These are phyloP conservation scores for Streblospio benedicti DNA, from an alignment of 1,140 invertebrate species.

Conservation along the genomic window DNA sequence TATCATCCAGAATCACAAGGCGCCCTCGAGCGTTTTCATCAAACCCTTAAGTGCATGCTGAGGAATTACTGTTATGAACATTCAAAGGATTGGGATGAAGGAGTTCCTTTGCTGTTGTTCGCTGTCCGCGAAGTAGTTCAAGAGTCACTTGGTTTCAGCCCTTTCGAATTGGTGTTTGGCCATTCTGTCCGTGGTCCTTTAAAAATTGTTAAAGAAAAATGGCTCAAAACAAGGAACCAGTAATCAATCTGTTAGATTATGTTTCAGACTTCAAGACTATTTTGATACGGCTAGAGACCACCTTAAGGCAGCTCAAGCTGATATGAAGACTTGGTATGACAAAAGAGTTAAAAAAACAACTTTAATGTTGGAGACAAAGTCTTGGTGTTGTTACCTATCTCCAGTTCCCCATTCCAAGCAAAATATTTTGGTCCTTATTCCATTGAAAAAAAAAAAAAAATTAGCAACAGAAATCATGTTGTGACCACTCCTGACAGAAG, in stretches of 20 bases:
- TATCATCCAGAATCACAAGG: no score
- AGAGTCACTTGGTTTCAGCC: no score
- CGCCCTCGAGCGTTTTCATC: no score
- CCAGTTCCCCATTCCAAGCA: not conserved
- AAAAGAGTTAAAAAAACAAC: not conserved
- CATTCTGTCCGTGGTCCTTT: not conserved
- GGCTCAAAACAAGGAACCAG: not conserved
- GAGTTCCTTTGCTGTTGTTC: no score
- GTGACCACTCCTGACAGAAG: not conserved
- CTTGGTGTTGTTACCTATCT: not conserved
- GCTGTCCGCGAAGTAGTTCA: no score
- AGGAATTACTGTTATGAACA: no score
- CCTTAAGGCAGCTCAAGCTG: not conserved
- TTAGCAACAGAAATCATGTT: not conserved
- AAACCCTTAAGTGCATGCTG: no score
- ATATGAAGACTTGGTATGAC: not conserved
- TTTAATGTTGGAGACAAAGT: not conserved
- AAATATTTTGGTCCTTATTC: not conserved
- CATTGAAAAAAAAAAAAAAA: not conserved
- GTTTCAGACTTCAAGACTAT: not conserved
- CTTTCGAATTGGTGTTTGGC: not conserved
- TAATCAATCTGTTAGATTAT: not conserved
- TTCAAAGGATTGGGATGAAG: no score
- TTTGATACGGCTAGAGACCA: not conserved
- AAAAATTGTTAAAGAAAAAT: not conserved